Evolutionary conservation across 2,113 vertebrate species (phyloP), one percentile per base, ranked within the genome.

Genomic region (Eupsittula cactorum): DNA sequence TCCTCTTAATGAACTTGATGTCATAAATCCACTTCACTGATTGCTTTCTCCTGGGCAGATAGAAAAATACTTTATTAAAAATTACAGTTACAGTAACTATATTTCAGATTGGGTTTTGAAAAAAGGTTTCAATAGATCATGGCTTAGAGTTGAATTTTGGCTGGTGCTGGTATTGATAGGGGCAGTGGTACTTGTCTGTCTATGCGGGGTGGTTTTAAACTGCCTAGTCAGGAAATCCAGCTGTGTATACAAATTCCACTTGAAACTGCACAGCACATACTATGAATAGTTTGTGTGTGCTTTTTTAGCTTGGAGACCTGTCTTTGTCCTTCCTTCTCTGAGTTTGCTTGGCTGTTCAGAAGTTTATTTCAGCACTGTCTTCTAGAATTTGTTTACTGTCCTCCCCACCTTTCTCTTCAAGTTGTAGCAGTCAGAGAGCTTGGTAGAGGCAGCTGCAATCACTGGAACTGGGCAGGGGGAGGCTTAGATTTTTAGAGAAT

Each of bases 1-100:
- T 96, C 90, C 57, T 92, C 65, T 88, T 97, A 97, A 97, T 97
- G 96, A 97, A 97, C 89, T 96, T 91, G 42, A n/a, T 94, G 81
- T 95, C 94, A 95, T 96, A 97, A 96, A 97, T 96, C 87, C 69
- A 74, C 74, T 84, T 65, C 77, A 79, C 68, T 81, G 88, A 92
- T 81, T 77, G 78, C 91, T 95, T 91, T 92, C 33, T 90, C 60
- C 50, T 46, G 20, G 70, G 52, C 70, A 57, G 86, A 73, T 33
- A 90, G 96, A 90, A 94, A 90, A 96, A 95, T 75, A 87, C 33
- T 88, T 96, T 89, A 84, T 77, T 86, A 74, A 94, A 92, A 84
- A 77, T 84, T 68, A 44, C n/a, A 23, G 10, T 47, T 78, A 15
- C 24, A 81, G 37, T 59, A 86, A 53, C 55, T 86, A 14, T 64